A percentile compares a stretch with the other conserved stretches of the same genome.
Evolutionary conservation across 2,797 vertebrate species (phyloP).

Genomic region (Onychomys leucogaster): DNA sequence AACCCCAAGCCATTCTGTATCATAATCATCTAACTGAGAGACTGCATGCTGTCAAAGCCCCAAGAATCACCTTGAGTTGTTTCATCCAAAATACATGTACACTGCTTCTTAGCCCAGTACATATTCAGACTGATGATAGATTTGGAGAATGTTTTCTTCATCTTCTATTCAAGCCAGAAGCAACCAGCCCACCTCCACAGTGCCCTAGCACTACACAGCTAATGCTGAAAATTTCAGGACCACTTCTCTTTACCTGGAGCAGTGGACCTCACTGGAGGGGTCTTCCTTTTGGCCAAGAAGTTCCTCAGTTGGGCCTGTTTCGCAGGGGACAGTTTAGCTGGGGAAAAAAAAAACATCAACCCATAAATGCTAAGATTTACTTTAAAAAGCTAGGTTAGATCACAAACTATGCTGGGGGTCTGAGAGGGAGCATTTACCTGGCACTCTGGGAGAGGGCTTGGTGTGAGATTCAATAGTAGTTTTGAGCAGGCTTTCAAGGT

Average conservation of each 20-base stretch:
- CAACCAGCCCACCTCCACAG: too few relatives aligned
- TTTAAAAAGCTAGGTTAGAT: conserved; percentile 23
- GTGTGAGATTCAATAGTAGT: conserved; percentile 90
- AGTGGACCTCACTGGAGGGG: conserved; percentile 94
- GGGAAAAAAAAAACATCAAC: conserved; percentile 83
- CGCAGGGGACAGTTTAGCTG: conserved; percentile 93
- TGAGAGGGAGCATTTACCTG: conserved; percentile 87
- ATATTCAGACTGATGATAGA: too few relatives aligned
- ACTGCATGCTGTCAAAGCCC: not conserved
- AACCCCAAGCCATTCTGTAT: too few relatives aligned
- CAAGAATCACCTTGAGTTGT: not conserved
- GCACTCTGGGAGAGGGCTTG: conserved; percentile 87
- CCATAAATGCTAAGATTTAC: conserved; percentile 4
- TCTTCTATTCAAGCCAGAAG: not conserved
- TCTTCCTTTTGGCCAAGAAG: conserved; percentile 96
- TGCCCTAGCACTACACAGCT: not conserved
- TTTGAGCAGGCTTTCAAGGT: conserved; percentile 95
- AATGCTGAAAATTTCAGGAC: not conserved
- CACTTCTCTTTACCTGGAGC: conserved; percentile 94
- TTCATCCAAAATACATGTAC: not conserved
- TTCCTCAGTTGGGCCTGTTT: conserved; percentile 96
- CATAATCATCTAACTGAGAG: fast-evolving
- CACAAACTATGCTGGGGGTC: not conserved
- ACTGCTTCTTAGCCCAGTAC: not conserved
- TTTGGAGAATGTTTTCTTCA: not conserved